Evolutionary conservation across 2,888 invertebrate genomes (phyloP), one percentile per base, ranked within the genome.

Genomic region (Sericinus montela): DNA sequence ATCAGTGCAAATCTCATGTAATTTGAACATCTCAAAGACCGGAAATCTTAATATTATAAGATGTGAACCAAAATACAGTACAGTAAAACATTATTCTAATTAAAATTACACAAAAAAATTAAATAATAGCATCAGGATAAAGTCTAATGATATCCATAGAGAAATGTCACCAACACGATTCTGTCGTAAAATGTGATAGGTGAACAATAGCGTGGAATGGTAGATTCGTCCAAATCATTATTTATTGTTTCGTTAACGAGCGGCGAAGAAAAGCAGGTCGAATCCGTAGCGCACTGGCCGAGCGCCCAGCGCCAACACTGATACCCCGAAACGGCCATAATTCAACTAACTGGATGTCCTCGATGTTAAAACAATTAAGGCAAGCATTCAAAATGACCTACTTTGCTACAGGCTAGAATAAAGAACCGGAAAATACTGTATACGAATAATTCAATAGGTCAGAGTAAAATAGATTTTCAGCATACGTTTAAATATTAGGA

Each of bases 171-270:
- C 59, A 59, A 58, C 60, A 65, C 63, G 63, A 59, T 55, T 62
- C 63, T 65, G 63, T 67, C 74, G 71, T 72, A 72, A 77, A 78
- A 77, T 79, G 69, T 78, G 75, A 80, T 66, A 62, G 66, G 59
- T 59, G 65, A 72, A 84, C 81, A 81, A 83, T 72, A 70, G 77
- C 65, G 62, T 65, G 70, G 70, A 74, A 63, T 67, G 66, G 68
- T 65, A 66, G 71, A 69, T 73, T 77, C 75, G 72, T 75, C 77
- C 75, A 75, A 80, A 82, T 80, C 76, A 82, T 84, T 83, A 81
- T 81, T 82, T 83, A 83, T 85, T 81, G 80, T 85, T 81, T 80
- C 80, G 80, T 75, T 83, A 83, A 83, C 82, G 81, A 83, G 80
- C 78, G 67, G 63, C 69, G 72, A 69, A 76, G 73, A 73, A 78